Base-by-base conservation (phyloP, 2,113 vertebrate genomes). In the Coracopsis vasa region DNA sequence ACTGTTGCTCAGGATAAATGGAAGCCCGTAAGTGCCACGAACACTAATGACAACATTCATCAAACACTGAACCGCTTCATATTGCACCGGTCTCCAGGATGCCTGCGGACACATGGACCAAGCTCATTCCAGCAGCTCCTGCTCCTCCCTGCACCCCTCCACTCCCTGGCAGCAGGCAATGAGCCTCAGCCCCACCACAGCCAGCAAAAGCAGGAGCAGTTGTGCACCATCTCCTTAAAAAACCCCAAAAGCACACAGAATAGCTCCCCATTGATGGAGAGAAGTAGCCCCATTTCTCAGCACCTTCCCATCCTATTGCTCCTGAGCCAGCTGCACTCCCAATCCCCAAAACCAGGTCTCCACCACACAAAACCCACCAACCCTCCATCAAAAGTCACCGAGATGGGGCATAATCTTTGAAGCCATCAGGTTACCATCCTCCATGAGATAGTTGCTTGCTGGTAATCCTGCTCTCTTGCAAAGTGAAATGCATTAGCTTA, bases 1-100 rank as follows among this genome's bases (percentile, higher is more conserved):
- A 97, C 91, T 97, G 87, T 95, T 96, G 64, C 77, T 95, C 53
- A 93, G 96, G 94, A 97, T 97, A 97, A 98, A 97, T 97, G 96
- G 92, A 81, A 94, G 94, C 88, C 94, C 64, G 56, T 97, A 94
- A 98, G 97, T 97, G 96, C 97, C 92, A 84, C 23, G 69, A 95
- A 73, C 94, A 58, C 95, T 97, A 95, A 97, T 97, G 97, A 97
- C 96, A 98, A 91, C 97, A 98, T 98, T 97, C 96, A 98, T 98
- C 97, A 98, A 94, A 95, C 73, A 45, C 94, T 94, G 97, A 98
- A 67, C 75, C 19, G 50, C 86, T 96, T 93, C 97, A 95, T 97
- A 96, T 96, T 95, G 95, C 80, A 15, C 37, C 85, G 18, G 82
- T 91, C 96, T 73, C 78, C 3, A 21, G 92, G 86, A 96, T 67